Evolutionary conservation across 2,797 vertebrate species (phyloP).

Genomic region (Parotocinclus haroldoi): DNA sequence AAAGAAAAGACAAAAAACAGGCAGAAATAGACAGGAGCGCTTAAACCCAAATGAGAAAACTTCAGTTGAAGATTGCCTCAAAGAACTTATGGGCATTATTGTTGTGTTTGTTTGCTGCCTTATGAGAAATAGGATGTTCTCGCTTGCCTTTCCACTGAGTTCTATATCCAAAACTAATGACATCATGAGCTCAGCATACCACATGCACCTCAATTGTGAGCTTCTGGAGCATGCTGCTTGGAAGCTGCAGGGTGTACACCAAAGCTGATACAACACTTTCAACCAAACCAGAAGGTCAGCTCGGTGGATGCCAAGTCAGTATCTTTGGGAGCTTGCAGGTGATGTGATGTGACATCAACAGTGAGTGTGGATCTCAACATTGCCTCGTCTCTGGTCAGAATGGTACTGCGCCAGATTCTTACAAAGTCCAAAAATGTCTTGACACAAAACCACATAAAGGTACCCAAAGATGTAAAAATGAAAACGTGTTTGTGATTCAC

Average conservation of each 20-base stretch:
- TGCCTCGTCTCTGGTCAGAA: constrained; percentile 30
- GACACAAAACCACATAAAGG: constrained; percentile 66
- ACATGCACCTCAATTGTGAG: constrained; percentile 3
- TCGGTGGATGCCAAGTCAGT: constrained; percentile 61
- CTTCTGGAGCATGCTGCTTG: constrained; percentile 17
- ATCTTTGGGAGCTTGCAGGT: constrained; percentile 45
- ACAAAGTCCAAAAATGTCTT: constrained; percentile 59
- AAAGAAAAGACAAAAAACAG: constrained; percentile 37
- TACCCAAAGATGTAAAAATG: constrained; percentile 70
- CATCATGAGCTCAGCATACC: constrained; percentile 27
- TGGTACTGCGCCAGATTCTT: constrained; percentile 46
- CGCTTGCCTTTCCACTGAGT: constrained; percentile 27
- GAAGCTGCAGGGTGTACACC: constrained; percentile 26
- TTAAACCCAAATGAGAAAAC: constrained; percentile 17
- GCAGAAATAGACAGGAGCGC: constrained; percentile 21
- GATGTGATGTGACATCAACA: constrained; percentile 49
- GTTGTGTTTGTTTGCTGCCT: constrained; percentile 23
- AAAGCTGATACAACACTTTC: constrained; percentile 27
- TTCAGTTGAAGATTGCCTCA: constrained; percentile 17
- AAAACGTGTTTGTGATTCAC: constrained; percentile 63
- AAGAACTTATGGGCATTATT: constrained; percentile 50
- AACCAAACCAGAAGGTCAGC: constrained; percentile 48
- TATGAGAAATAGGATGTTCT: constrained; percentile 22
- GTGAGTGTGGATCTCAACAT: constrained; percentile 14
- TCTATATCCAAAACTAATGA: constrained; percentile 11